Base-by-base conservation (phyloP, 2,797 vertebrate genomes). In the Diplodus sargus region DNA sequence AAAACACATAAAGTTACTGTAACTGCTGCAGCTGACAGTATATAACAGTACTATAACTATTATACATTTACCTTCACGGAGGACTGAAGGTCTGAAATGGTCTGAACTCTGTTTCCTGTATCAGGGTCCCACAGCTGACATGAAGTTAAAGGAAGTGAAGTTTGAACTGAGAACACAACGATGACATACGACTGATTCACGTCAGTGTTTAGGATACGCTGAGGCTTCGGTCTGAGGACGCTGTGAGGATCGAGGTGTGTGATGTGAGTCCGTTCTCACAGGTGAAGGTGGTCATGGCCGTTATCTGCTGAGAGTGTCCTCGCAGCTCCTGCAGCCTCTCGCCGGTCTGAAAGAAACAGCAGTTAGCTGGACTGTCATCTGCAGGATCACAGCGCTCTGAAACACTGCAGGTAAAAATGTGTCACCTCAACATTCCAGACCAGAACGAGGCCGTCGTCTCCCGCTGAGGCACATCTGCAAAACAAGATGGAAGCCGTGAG, bases 251-350 rank as follows among this genome's bases (percentile, higher is more conserved):
- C 28, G 91, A 91, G 28, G 94, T 86, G 3, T 80, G 92, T 1
- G 68, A 4, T 0, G 68, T n/a, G 74, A 86, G 67, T 58, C 71
- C 88, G 12, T 73, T 79, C 0, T 20, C 60, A n/a, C 89, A 84
- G 57, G 84, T 92, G 92, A 97, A 96, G 34, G 95, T 87, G 81
- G 89, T 92, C 63, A 99, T 93, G 79, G 97, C 97, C 17, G 97
- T 99, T 87, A 99, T 97, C 90, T 99, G 98, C 83, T 97, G 97
- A 4, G 96, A 95, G 78, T 99, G 98, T 52, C 97, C 97, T 65
- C 91, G 93, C 79, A 99, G 94, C 85, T 97, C 97, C 90, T 94
- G 76, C 81, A 99, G 93, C 78, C 96, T 95, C 92, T 98, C 96
- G 39, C 98, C 98, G 0, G 95, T 98, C 98, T 99, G 86, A 90